A percentile compares a stretch with the other conserved stretches of the same genome.
Evolutionary conservation across 2,888 invertebrate genomes (phyloP).

Genomic region (Ophion ventricosus): DNA sequence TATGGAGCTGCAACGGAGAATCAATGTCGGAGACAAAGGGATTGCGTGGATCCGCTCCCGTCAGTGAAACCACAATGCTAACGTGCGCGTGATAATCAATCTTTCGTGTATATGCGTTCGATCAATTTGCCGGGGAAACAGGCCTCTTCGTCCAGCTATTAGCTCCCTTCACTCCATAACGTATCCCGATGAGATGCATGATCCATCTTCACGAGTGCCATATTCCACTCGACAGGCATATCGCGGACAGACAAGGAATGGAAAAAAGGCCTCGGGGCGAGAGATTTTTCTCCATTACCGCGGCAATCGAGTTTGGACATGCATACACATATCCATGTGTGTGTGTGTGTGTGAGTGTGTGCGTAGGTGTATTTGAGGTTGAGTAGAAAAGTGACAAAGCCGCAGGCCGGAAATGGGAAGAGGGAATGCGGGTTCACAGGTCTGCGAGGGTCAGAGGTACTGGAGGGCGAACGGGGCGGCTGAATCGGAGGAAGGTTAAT

Average conservation of each 20-base stretch:
- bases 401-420: neutral
- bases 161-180: constrained; percentile 6
- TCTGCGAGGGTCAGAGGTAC: neutral
- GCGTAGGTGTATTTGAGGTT: neutral
- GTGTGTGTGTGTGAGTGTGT: no score
- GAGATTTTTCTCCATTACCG: constrained; percentile 75
- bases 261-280: constrained; percentile 26
- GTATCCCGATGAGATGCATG: constrained; percentile 46
- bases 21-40: constrained; percentile 9
- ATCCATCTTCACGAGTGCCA: constrained; percentile 65
- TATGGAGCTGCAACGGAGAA: neutral
- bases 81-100: constrained; percentile 29
- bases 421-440: neutral
- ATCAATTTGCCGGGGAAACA: constrained; percentile 30
- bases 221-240: constrained; percentile 40
- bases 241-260: constrained; percentile 11
- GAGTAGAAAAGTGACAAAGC: neutral
- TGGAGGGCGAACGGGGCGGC: constrained; percentile 14
- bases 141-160: constrained; percentile 5
- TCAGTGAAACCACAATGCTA: neutral
- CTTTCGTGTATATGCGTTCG: constrained; percentile 21
- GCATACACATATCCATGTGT: neutral
- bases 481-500: constrained; percentile 66
- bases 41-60: neutral
- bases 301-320: constrained; percentile 39